Evolutionary conservation across 2,797 vertebrate genomes (phyloP).

Genomic region (Gymnothorax reevesii): DNA sequence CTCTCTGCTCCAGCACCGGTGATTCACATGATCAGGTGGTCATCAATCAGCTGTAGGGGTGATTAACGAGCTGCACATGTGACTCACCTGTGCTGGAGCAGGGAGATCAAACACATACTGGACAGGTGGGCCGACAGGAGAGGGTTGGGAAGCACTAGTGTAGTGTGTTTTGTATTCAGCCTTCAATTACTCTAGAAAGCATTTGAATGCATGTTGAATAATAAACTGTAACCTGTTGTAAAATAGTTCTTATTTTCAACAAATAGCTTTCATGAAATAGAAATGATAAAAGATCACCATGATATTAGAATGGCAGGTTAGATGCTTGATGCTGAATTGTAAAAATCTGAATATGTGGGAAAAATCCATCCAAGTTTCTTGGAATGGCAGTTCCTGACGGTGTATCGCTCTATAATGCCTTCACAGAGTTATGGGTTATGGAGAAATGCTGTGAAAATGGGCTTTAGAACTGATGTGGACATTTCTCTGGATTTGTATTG

Average conservation of each 20-base stretch:
- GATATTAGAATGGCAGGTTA: not conserved
- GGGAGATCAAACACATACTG: too few relatives aligned
- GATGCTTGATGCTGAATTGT: not conserved
- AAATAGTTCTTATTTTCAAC: not conserved
- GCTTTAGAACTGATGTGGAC: not conserved
- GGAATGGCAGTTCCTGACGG: too few relatives aligned
- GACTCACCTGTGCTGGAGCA: too few relatives aligned
- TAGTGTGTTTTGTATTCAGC: too few relatives aligned
- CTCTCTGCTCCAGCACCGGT: too few relatives aligned
- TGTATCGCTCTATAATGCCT: not conserved
- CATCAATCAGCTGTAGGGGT: too few relatives aligned
- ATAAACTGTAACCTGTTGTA: not conserved
- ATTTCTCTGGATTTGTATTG: not conserved
- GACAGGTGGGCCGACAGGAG: too few relatives aligned
- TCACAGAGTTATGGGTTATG: not conserved
- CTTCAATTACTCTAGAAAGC: not conserved
- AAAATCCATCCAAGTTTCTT: too few relatives aligned
- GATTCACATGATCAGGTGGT: too few relatives aligned
- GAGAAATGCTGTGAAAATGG: not conserved
- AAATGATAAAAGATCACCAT: not conserved
- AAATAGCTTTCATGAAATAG: not conserved
- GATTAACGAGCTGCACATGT: too few relatives aligned
- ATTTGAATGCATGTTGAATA: not conserved
- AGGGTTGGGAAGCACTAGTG: too few relatives aligned
- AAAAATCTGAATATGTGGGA: not conserved